Conservation (phyloP, 1,140 invertebrate species). For the Psilanteris sp. region DNA sequence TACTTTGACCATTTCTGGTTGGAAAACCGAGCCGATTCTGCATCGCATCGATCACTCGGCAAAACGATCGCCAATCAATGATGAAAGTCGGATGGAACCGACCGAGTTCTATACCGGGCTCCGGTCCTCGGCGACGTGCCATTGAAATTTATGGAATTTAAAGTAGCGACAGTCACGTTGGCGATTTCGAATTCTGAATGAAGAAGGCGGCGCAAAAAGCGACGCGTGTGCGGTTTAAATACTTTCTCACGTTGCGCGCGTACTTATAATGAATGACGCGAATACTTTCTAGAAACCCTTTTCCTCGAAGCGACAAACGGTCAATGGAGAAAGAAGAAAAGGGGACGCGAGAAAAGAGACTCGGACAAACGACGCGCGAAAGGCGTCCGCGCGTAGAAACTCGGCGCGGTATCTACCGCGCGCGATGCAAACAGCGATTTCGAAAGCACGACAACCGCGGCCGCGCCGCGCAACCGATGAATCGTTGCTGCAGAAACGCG, state of each 20-base stretch:
- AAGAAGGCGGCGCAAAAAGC: conserved; percentile 20
- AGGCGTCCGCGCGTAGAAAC: conserved; percentile 39
- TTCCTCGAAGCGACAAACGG: conserved; percentile 56
- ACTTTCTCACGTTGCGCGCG: conserved; percentile 47
- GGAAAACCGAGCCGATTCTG: too few species aligned
- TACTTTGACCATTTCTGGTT: too few species aligned
- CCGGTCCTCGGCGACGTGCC: conserved; percentile 7
- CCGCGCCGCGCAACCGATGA: conserved; percentile 10
- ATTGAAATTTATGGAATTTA: conserved; percentile 47
- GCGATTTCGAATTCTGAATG: conserved; percentile 18
- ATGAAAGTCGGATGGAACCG: conserved; percentile 2
- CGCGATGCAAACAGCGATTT: conserved; percentile 36
- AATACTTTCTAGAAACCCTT: conserved; percentile 59
- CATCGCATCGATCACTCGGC: background rate
- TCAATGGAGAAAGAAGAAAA: conserved; percentile 48
- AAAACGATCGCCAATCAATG: background rate
- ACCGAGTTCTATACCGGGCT: background rate
- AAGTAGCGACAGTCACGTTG: conserved; percentile 24
- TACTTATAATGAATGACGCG: conserved; percentile 41
- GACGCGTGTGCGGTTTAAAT: conserved; percentile 1
- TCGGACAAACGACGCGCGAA: conserved; percentile 26
- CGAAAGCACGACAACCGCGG: conserved; percentile 41
- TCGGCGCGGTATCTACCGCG: conserved; percentile 23
- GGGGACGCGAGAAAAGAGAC: conserved; percentile 23
- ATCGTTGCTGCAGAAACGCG: conserved; percentile 14